These are phyloP conservation scores for Salvelinus namaycush DNA, from an alignment of 2,113 vertebrate genomes.

Conservation along the genomic window DNA sequence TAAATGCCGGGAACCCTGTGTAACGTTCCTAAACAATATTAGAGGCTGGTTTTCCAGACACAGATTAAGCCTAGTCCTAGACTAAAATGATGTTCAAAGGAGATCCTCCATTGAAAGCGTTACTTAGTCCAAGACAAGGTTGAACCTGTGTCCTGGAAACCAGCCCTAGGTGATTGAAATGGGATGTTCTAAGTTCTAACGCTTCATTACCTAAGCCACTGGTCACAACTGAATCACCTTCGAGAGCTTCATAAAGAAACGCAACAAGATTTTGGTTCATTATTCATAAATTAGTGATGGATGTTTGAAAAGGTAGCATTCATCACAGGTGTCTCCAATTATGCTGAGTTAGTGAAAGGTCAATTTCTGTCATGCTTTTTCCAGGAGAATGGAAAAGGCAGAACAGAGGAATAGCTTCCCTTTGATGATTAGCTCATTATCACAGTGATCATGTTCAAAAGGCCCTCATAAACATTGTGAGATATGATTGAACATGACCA, in stretches of 20 bases:
- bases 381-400: conserved; percentile 18
- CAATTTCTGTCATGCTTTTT: conserved; percentile 43
- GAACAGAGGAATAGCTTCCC: conserved; percentile 1
- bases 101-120: too few relatives aligned
- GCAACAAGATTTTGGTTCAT: conserved; percentile 40
- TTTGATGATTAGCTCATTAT: conserved; percentile 9
- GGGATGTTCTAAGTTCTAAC: neutral
- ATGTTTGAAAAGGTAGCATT: conserved; percentile 51
- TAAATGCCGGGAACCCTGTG: too few relatives aligned
- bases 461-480: neutral
- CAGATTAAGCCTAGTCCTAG: too few relatives aligned
- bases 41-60: too few relatives aligned
- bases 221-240: conserved; percentile 16
- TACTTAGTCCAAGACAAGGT: too few relatives aligned
- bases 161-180: neutral
- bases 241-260: conserved; percentile 42
- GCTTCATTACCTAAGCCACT: conserved; percentile 41
- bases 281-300: conserved; percentile 40
- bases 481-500: neutral
- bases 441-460: neutral
- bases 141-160: too few relatives aligned
- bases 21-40: too few relatives aligned
- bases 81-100: too few relatives aligned
- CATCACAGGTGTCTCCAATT: conserved; percentile 45
- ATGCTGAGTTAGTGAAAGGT: conserved; percentile 47